phyloP scores from a whole-genome alignment of 2,113 vertebrate genomes.

The Boleophthalmus pectinirostris region DNA sequence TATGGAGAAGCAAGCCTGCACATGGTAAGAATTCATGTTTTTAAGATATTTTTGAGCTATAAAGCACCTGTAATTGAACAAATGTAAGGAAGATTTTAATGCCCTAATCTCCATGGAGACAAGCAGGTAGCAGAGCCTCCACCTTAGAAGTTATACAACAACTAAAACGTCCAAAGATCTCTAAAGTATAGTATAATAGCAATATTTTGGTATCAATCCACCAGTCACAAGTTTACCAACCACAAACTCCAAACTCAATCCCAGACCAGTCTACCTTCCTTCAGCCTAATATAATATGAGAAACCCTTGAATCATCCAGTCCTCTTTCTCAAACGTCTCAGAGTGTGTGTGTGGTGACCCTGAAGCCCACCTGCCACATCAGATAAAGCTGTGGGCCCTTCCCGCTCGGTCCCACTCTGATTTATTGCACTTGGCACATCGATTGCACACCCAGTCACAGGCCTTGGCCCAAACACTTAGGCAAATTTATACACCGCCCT shows the following conservation, averaged over 20 bases:
- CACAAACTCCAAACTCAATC: neutral
- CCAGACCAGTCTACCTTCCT: neutral
- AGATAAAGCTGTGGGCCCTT: conserved; percentile 46
- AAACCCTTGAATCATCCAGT: conserved; percentile 9
- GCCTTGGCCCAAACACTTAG: conserved; percentile 61
- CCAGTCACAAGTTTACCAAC: neutral
- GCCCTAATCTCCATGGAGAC: no score
- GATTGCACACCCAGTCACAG: conserved; percentile 58
- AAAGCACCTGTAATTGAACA: no score
- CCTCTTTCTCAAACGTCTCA: conserved; percentile 5
- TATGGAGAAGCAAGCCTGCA: no score
- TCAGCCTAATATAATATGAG: conserved; percentile 23
- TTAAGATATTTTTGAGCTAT: no score
- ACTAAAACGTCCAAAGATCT: no score
- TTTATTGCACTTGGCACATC: conserved; percentile 66
- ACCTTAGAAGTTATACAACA: no score
- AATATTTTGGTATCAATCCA: no score
- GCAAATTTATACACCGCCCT: conserved; percentile 63
- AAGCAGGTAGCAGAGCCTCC: no score
- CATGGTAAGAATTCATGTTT: no score
- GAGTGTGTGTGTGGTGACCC: conserved; percentile 20
- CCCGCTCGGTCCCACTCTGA: conserved; percentile 48
- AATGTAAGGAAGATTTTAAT: no score
- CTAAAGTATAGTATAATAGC: no score
- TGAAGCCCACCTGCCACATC: conserved; percentile 51